Conservation (phyloP, 2,797 vertebrate genomes). For the Manis crassicaudata region DNA sequence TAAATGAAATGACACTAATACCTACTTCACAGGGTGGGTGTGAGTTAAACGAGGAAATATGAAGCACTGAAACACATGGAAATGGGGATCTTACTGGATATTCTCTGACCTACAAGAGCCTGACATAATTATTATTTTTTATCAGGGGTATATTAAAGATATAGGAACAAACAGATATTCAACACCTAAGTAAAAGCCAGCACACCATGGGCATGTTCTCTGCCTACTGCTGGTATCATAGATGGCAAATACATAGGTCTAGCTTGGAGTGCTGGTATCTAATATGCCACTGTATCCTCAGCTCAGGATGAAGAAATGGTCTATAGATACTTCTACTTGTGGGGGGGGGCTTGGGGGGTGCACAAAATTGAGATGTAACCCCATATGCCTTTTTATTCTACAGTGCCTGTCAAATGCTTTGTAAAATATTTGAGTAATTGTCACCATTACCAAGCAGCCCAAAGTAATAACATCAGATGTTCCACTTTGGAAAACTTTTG, state of each 20-base stretch:
- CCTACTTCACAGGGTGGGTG: not conserved
- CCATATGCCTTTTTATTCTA: not conserved
- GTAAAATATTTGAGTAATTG: conserved; percentile 31
- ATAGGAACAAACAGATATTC: not conserved
- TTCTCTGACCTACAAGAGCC: not conserved
- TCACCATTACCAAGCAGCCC: not conserved
- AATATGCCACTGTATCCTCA: conserved; percentile 93
- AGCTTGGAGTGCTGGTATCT: conserved; percentile 95
- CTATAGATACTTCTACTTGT: not conserved
- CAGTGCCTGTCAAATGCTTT: not conserved
- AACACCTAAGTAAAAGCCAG: not conserved
- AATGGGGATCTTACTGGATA: not conserved
- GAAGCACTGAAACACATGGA: not conserved
- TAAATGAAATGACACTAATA: not conserved
- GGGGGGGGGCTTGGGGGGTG: not conserved
- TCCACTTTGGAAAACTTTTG: not conserved
- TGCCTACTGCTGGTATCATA: not conserved
- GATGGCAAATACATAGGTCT: conserved; percentile 89
- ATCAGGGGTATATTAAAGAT: not conserved
- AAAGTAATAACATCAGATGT: not conserved
- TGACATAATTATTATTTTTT: not conserved
- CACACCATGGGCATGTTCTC: not conserved
- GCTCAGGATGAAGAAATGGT: not conserved
- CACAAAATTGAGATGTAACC: not conserved
- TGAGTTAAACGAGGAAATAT: not conserved